Base-by-base conservation (phyloP, 2,797 vertebrate species). In the Pseudocheirus occidentalis region DNA sequence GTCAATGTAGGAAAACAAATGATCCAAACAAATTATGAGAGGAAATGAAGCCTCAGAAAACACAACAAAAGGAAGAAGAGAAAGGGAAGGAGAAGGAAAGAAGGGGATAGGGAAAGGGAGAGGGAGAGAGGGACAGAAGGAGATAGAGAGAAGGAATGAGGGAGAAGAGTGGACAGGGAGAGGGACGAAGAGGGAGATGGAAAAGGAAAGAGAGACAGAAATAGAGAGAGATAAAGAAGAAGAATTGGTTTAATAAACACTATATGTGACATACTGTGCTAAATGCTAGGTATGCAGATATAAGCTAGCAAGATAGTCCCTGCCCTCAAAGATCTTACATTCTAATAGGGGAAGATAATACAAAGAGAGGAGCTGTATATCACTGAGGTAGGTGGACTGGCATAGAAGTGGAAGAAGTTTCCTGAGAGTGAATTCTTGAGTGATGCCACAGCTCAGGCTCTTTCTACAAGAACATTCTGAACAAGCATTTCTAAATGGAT, bases 61-160 rank as follows among this genome's bases (percentile, higher is more conserved):
- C 27, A 4, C 1, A 7, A 27, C 40, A 14, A n/a, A 46, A 1
- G 14, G 11, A n/a, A 3, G 4, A 31, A 5, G 34, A 2, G n/a
- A 46, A 1, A 40, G 14, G 34, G 16, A 73, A 0, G 16, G 14
- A 7, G 14, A 7, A 0, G 14, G 13, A 81, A 7, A 10, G 18
- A 81, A 21, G 5, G 1, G 16, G 16, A 81, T 0, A 27, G 3
- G 21, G 13, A 18, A 12, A 31, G 11, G 29, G 29, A 62, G 3
- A 34, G 27, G 7, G 27, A 58, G 21, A 58, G 21, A 58, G 57
- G 57, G 4, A 56, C 5, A 21, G 56, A 57, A 27, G 0, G 1
- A 10, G 9, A 11, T 24, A 29, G 34, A 1, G 34, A 66, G 31
- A 54, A 9, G 53, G 53, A 53, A 1, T 31, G 59, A 34, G 10